phyloP scores from a whole-genome alignment of 2,888 invertebrate species.

The Volucella inanis region DNA sequence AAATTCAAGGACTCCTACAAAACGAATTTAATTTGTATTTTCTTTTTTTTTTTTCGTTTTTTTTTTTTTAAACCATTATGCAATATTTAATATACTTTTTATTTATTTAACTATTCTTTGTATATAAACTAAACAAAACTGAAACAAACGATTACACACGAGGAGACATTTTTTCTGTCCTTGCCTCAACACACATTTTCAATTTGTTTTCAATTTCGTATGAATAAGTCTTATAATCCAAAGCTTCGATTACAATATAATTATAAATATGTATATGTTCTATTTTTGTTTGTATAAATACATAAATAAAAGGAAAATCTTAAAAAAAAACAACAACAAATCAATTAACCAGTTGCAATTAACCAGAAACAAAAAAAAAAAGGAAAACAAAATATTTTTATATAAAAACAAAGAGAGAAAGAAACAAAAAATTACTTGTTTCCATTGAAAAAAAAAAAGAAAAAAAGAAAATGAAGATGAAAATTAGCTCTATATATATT shows the following conservation, averaged over 20 bases:
- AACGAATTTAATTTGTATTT: slow-evolving; percentile 73
- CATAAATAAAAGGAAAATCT: slow-evolving; percentile 3
- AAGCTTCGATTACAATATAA: slow-evolving; percentile 65
- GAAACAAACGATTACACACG: slow-evolving; percentile 10
- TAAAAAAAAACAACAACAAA: slow-evolving; percentile 28
- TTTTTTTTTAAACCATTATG: no score
- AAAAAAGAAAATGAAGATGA: no score
- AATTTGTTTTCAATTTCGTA: slow-evolving; percentile 39
- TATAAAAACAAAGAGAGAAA: slow-evolving; percentile 32
- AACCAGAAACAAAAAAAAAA: slow-evolving; percentile 26
- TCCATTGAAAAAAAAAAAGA: slow-evolving; percentile 32
- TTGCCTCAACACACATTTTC: slow-evolving; percentile 15
- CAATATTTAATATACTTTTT: slow-evolving; percentile 10
- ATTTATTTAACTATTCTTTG: slow-evolving; percentile 73
- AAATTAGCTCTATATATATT: slow-evolving; percentile 9
- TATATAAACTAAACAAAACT: slow-evolving; percentile 58
- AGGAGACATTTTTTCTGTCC: slow-evolving; percentile 31
- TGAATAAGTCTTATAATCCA: slow-evolving; percentile 67
- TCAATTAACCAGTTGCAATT: slow-evolving; percentile 63
- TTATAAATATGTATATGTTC: slow-evolving; percentile 46
- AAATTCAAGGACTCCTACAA: slow-evolving; percentile 47
- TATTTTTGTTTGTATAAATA: slow-evolving; percentile 58
- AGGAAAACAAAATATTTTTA: slow-evolving; percentile 57
- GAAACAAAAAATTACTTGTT: slow-evolving; percentile 23
- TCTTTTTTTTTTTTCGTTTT: slow-evolving; percentile 17